These are phyloP conservation scores for Limosa lapponica DNA, from an alignment of 2,797 vertebrate genomes.

Conservation along the genomic window DNA sequence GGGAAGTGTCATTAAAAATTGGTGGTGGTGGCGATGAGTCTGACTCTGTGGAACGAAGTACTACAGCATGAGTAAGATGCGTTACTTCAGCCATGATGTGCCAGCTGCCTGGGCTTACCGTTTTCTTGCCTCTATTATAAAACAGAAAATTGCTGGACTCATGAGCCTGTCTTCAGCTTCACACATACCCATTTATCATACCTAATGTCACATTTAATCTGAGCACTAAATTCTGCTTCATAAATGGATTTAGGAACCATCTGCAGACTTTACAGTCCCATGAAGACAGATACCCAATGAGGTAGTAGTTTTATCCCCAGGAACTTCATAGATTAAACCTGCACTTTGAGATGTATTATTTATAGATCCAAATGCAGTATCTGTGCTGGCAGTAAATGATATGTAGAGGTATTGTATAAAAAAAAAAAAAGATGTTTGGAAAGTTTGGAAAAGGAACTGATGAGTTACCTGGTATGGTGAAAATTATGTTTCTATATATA, in stretches of 20 bases:
- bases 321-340: not conserved
- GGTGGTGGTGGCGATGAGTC: not conserved
- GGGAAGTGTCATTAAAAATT: not conserved
- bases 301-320: not conserved
- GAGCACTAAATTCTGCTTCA: not conserved
- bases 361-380: not conserved
- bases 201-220: not conserved
- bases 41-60: not conserved
- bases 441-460: not conserved
- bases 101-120: not conserved
- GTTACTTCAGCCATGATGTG: not conserved
- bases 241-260: not conserved
- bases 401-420: not conserved
- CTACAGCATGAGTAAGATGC: not conserved
- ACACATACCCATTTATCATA: not conserved
- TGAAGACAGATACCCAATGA: not conserved
- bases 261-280: not conserved
- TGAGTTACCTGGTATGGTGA: not conserved
- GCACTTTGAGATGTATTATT: not conserved
- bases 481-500: not conserved
- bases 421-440: not conserved
- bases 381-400: not conserved
- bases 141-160: not conserved
- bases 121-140: not conserved
- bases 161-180: not conserved